Conservation (phyloP, 2,888 invertebrate species). For the Galerucella pusilla region DNA sequence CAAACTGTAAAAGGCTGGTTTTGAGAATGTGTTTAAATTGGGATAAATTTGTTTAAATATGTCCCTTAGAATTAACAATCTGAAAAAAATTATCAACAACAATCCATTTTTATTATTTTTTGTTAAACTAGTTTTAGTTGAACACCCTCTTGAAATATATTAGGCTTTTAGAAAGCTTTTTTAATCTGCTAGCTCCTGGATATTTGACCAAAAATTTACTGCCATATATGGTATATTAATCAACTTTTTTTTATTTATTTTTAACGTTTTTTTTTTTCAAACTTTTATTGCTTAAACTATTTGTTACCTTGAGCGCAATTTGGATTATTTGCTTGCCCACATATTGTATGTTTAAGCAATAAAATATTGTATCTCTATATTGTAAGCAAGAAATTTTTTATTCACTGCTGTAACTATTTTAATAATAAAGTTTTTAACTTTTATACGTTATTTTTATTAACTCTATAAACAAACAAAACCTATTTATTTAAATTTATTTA, state of each 20-base stretch:
- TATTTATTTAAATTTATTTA: too few species aligned
- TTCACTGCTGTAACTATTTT: slow-evolving; percentile 30
- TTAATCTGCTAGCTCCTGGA: slow-evolving; percentile 17
- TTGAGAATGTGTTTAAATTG: too few species aligned
- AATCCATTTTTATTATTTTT: too few species aligned
- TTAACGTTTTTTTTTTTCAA: not conserved
- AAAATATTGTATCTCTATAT: not conserved
- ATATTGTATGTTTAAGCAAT: slow-evolving; percentile 7
- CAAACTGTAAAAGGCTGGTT: too few species aligned
- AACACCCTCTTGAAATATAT: not conserved
- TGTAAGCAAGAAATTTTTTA: slow-evolving; percentile 25
- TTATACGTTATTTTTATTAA: not conserved
- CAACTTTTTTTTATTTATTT: slow-evolving; percentile 17
- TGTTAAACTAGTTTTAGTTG: too few species aligned
- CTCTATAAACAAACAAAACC: too few species aligned
- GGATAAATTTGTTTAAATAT: too few species aligned
- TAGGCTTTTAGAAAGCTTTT: slow-evolving; percentile 16
- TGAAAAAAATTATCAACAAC: too few species aligned
- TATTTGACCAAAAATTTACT: slow-evolving; percentile 27
- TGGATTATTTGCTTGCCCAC: too few species aligned
- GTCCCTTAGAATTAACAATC: too few species aligned
- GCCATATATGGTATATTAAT: slow-evolving; percentile 16
- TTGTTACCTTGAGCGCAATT: too few species aligned
- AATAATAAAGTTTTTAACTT: slow-evolving; percentile 30
- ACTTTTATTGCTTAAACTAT: too few species aligned